Evolutionary conservation across 2,797 vertebrate species (phyloP).

Genomic region (Adelosebastes latens): DNA sequence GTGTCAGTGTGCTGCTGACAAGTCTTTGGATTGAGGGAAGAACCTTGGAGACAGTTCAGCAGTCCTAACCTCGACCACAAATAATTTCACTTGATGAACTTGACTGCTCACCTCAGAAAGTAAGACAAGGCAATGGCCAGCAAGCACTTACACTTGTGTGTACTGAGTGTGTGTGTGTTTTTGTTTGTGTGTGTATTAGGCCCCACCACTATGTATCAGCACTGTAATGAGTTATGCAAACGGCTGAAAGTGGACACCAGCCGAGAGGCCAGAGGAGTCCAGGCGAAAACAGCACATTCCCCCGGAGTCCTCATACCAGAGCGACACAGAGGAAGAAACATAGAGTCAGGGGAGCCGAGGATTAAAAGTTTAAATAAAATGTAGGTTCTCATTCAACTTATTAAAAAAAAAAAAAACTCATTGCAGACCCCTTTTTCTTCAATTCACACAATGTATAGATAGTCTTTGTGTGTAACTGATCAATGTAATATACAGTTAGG

Average conservation of each 20-base stretch:
- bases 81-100: neutral
- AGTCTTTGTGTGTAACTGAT: neutral
- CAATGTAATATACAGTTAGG: too few relatives aligned
- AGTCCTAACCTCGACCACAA: neutral
- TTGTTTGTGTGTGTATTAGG: conserved; percentile 3
- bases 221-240: conserved; percentile 73
- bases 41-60: neutral
- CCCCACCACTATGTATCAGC: neutral
- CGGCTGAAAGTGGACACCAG: conserved; percentile 67
- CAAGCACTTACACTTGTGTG: neutral
- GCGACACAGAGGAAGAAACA: neutral
- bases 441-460: neutral
- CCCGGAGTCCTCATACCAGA: conserved; percentile 35
- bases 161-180: neutral
- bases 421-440: neutral
- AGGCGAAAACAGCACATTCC: conserved; percentile 64
- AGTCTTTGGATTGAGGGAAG: neutral
- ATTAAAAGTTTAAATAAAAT: neutral
- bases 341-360: neutral
- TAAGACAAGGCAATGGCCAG: neutral
- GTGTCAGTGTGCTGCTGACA: neutral
- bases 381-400: neutral
- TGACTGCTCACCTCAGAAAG: neutral
- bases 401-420: neutral
- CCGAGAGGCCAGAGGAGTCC: conserved; percentile 32